Conservation (phyloP, 2,888 invertebrate genomes). For the Melanotus villosus region DNA sequence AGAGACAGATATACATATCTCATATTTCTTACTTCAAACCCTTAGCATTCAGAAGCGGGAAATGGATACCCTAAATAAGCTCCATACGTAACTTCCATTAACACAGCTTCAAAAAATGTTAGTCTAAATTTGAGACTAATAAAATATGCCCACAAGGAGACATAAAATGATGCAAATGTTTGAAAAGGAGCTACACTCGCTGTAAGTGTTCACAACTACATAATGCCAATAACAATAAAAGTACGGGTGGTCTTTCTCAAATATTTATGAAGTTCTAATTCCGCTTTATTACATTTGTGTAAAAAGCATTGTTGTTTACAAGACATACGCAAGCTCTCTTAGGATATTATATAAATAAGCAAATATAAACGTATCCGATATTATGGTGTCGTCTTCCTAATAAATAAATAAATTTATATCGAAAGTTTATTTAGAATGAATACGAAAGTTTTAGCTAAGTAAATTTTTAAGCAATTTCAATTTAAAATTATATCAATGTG, state of each 20-base stretch:
- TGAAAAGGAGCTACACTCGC: conserved; percentile 42
- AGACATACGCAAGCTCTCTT: no score
- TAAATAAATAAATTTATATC: no score
- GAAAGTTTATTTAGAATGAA: no score
- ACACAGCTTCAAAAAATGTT: conserved; percentile 29
- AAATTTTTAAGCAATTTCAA: no score
- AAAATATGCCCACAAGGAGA: conserved; percentile 42
- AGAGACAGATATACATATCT: conserved; percentile 59
- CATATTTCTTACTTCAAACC: conserved; percentile 56
- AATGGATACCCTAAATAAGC: neutral
- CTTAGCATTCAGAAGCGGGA: conserved; percentile 30
- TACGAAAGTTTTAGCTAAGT: no score
- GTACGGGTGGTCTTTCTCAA: conserved; percentile 41
- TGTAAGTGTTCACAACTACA: conserved; percentile 47
- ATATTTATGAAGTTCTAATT: conserved; percentile 38
- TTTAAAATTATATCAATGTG: no score
- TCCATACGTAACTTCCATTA: neutral
- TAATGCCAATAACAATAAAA: conserved; percentile 40
- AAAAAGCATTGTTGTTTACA: neutral
- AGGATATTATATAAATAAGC: no score
- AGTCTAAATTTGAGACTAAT: conserved; percentile 22
- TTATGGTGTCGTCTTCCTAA: no score
- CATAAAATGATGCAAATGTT: conserved; percentile 48
- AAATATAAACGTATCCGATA: no score
- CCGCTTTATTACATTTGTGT: conserved; percentile 19